Percentiles rank a stretch among this genome's conserved stretches.
Conservation (phyloP, 2,113 vertebrate genomes). For the Spermophilus dauricus region DNA sequence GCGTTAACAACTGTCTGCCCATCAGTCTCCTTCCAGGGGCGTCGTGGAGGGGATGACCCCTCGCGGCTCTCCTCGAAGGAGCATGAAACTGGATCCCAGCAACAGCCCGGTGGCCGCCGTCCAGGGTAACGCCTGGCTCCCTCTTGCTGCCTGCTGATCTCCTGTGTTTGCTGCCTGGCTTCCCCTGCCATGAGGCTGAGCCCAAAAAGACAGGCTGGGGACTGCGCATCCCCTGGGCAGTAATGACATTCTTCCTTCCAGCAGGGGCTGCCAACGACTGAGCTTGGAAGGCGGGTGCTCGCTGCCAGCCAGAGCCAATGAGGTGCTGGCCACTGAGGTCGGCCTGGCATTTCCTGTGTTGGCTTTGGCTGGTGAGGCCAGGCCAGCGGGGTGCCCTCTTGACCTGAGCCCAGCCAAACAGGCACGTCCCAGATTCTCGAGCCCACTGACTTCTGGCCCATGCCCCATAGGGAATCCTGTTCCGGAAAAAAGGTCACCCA, state of each 20-base stretch:
- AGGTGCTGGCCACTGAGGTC: slow-evolving; percentile 80
- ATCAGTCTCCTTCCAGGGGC: slow-evolving; percentile 66
- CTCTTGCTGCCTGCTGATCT: slow-evolving; percentile 68
- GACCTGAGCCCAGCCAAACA: slow-evolving; percentile 72
- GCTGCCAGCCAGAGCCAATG: slow-evolving; percentile 72
- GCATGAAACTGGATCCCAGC: slow-evolving; percentile 77
- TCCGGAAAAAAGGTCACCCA: slow-evolving; percentile 59
- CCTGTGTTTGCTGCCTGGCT: slow-evolving; percentile 36
- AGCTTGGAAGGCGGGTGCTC: slow-evolving; percentile 56
- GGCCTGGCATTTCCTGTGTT: slow-evolving; percentile 85
- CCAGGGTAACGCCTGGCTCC: slow-evolving; percentile 83
- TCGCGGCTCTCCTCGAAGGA: slow-evolving; percentile 70
- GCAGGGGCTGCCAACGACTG: not conserved
- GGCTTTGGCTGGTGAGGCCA: slow-evolving; percentile 82
- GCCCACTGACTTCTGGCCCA: slow-evolving; percentile 69
- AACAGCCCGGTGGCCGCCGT: slow-evolving; percentile 60
- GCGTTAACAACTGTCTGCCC: slow-evolving; percentile 77
- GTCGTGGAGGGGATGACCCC: slow-evolving; percentile 69
- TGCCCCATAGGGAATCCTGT: slow-evolving; percentile 75
- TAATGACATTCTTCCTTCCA: not conserved
- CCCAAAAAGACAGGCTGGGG: not conserved
- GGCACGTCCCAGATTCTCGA: slow-evolving; percentile 73
- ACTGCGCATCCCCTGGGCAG: not conserved
- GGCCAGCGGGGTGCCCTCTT: slow-evolving; percentile 78
- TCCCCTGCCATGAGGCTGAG: not conserved